Conservation (phyloP, 2,888 invertebrate species). For the Thereva nobilitata region DNA sequence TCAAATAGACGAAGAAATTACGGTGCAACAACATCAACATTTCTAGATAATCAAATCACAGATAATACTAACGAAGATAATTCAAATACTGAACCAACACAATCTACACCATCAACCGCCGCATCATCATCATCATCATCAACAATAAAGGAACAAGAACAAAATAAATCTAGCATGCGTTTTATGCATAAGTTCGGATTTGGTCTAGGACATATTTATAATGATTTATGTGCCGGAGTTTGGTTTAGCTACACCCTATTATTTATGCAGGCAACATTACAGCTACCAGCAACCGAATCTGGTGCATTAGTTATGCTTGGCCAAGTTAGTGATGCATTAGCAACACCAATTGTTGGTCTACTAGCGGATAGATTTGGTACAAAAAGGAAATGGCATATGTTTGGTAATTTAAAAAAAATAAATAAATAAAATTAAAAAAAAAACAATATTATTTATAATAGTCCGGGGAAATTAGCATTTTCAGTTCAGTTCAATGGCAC, state of each 20-base stretch:
- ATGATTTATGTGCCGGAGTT: slow-evolving; percentile 93
- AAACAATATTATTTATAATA: background rate
- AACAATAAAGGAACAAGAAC: background rate
- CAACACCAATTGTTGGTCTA: slow-evolving; percentile 83
- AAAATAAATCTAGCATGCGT: slow-evolving; percentile 39
- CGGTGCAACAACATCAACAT: background rate
- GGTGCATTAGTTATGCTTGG: slow-evolving; percentile 73
- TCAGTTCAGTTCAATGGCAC: background rate
- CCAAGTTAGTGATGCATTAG: slow-evolving; percentile 78
- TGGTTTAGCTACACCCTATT: slow-evolving; percentile 94
- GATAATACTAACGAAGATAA: no score
- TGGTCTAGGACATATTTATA: slow-evolving; percentile 85
- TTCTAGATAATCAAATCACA: no score
- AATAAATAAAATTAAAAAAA: slow-evolving; percentile 7
- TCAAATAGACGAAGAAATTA: background rate
- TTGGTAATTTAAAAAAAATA: slow-evolving; percentile 63
- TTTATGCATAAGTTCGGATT: slow-evolving; percentile 60
- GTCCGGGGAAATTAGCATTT: background rate
- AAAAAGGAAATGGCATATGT: slow-evolving; percentile 82
- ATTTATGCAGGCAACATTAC: slow-evolving; percentile 71
- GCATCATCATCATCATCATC: no score
- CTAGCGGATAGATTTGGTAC: slow-evolving; percentile 79
- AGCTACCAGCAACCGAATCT: slow-evolving; percentile 63
- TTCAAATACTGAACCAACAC: no score
- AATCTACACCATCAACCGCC: no score